These are phyloP conservation scores for Platycnemis pennipes DNA, from an alignment of 2,888 invertebrate genomes.

Conservation along the genomic window DNA sequence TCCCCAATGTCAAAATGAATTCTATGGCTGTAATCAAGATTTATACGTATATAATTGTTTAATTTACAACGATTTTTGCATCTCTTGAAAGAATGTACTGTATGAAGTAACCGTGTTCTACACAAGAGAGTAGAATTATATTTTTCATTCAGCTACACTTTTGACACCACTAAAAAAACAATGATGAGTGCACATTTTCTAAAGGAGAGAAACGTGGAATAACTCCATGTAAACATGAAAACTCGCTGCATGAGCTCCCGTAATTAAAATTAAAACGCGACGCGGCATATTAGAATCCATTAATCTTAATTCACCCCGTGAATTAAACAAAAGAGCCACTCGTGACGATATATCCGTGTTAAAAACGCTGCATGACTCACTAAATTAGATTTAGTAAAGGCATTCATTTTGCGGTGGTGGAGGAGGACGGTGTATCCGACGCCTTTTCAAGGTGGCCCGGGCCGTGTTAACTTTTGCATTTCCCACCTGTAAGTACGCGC, in stretches of 20 bases:
- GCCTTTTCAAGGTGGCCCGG: background rate
- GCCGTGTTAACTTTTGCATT: conserved; percentile 52
- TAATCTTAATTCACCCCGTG: background rate
- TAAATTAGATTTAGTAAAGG: conserved; percentile 60
- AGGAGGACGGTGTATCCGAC: background rate
- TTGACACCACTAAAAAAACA: no score
- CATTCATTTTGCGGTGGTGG: conserved; percentile 33
- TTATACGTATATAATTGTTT: no score
- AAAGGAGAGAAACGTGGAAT: background rate
- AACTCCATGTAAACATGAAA: background rate
- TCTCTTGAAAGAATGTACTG: no score
- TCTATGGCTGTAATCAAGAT: no score
- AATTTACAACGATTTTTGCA: no score
- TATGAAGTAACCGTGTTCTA: no score
- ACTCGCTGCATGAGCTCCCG: background rate
- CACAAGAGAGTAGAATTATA: no score
- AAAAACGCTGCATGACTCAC: conserved; percentile 1
- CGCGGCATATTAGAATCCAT: background rate
- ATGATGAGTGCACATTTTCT: background rate
- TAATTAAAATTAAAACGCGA: background rate
- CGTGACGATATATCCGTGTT: conserved; percentile 42
- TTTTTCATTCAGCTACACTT: no score
- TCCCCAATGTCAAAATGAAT: no score
- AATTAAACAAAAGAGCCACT: conserved; percentile 33
- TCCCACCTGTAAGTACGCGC: conserved; percentile 40